Conservation (phyloP, 2,888 invertebrate genomes). For the Chloromyia formosa region DNA sequence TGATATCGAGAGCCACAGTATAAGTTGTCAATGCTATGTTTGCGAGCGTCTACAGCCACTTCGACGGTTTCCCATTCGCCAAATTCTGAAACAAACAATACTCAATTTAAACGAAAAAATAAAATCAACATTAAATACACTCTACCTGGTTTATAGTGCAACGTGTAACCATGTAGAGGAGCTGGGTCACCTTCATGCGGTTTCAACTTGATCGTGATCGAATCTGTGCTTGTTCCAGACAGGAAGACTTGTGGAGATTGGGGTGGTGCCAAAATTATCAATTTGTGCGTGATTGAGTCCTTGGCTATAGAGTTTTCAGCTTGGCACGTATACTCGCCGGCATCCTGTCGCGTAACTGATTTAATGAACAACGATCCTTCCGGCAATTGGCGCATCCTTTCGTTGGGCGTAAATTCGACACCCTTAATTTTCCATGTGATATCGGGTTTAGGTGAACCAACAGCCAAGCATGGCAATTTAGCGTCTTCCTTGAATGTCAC, state of each 20-base stretch:
- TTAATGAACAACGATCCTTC: slow-evolving; percentile 93
- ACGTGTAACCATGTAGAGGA: slow-evolving; percentile 90
- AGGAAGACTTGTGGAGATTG: slow-evolving; percentile 79
- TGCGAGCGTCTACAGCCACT: slow-evolving; percentile 79
- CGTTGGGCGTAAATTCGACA: slow-evolving; percentile 78
- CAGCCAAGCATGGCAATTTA: slow-evolving; percentile 88
- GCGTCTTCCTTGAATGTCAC: slow-evolving; percentile 93
- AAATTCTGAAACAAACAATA: slow-evolving; percentile 69
- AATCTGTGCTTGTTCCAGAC: slow-evolving; percentile 78
- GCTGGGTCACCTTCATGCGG: slow-evolving; percentile 82
- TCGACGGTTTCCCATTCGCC: slow-evolving; percentile 93
- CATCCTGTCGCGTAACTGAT: slow-evolving; percentile 87
- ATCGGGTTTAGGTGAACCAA: slow-evolving; percentile 89
- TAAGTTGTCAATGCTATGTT: slow-evolving; percentile 85
- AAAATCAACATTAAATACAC: too few relatives aligned
- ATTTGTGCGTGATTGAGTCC: slow-evolving; percentile 89
- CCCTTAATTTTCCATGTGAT: slow-evolving; percentile 91
- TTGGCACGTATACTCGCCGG: slow-evolving; percentile 93
- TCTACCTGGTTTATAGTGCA: slow-evolving; percentile 83
- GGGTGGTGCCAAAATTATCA: slow-evolving; percentile 82
- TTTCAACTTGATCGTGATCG: slow-evolving; percentile 76
- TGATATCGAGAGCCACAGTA: slow-evolving; percentile 94
- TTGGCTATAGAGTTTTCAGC: slow-evolving; percentile 93
- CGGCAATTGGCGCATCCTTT: slow-evolving; percentile 83
- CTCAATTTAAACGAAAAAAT: too few relatives aligned